Evolutionary conservation across 2,797 vertebrate species (phyloP), one percentile per base, ranked within the genome.

Genomic region (Lacerta viridis): DNA sequence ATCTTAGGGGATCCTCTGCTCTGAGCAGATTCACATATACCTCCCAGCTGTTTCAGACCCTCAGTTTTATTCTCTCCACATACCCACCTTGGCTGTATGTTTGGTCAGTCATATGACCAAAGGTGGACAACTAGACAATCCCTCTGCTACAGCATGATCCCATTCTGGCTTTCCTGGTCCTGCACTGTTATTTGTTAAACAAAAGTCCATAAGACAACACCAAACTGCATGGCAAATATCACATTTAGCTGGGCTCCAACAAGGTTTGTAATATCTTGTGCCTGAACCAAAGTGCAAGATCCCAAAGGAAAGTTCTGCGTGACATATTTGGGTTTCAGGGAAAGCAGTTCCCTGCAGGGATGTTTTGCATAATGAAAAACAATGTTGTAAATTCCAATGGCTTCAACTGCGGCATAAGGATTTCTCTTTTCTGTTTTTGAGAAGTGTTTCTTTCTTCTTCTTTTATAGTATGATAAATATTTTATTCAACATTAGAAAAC

Each of bases 281-380:
- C 90, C 87, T 92, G 23, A 95, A 93, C 59, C 89, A 61, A 93
- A 89, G 59, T 91, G 75, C 6, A 94, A 94, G 41, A 89, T 80
- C 29, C 7, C 85, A 46, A 92, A 72, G 81, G 88, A 23, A 93
- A 93, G 94, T n/a, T 41, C 87, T 87, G 91, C 89, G 23, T 90
- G 8, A 92, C 93, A 83, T 91, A 94, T 93, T 93, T 90, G 10
- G 61, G 23, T 95, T 94, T 94, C 83, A 29, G 29, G 80, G 72
- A 69, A 91, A 77, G n/a, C n/a, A 92, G 55, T 88, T 94, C 23
- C 81, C 91, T 85, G 3, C 0, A 91, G 72, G 43, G 75, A 87
- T 87, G 6, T 90, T 94, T 95, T 93, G 1, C 88, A 90, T 88
- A 83, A 90, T 84, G 43, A 23, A 86, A 90, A 92, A 84, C 27